phyloP scores from a whole-genome alignment of 2,888 invertebrate species.

The Cosmia trapezina region DNA sequence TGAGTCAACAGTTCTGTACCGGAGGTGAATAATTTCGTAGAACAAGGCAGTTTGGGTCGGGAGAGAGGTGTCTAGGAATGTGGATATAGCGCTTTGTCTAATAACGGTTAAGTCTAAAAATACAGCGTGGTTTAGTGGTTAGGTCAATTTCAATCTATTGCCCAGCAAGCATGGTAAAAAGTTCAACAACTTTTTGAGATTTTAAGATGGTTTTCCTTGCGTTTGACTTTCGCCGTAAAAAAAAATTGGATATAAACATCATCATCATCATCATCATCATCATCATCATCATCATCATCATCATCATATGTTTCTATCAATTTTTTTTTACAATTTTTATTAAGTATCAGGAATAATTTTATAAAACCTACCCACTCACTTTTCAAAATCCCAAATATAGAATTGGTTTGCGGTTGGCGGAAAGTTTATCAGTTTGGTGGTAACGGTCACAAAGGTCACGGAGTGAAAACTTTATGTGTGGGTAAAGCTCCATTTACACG shows the following conservation, averaged over 20 bases:
- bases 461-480: background rate
- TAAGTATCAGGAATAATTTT: background rate
- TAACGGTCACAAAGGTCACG: background rate
- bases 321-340: no score
- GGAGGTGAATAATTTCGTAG: constrained; percentile 40
- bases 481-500: background rate
- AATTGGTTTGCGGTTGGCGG: background rate
- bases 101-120: background rate
- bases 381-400: background rate
- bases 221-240: background rate
- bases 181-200: background rate
- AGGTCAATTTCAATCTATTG: no score
- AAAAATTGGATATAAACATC: no score
- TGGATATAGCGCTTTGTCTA: background rate
- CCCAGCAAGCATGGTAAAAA: background rate
- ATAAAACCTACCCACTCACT: background rate
- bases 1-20: constrained; percentile 20
- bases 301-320: no score
- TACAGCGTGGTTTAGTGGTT: background rate
- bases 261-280: no score
- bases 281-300: no score
- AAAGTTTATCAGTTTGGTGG: constrained; percentile 1
- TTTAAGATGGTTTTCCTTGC: background rate
- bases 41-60: constrained; percentile 13
- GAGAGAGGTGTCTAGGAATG: background rate